Conservation (phyloP, 2,797 vertebrate species). For the Clarias platycephalus region DNA sequence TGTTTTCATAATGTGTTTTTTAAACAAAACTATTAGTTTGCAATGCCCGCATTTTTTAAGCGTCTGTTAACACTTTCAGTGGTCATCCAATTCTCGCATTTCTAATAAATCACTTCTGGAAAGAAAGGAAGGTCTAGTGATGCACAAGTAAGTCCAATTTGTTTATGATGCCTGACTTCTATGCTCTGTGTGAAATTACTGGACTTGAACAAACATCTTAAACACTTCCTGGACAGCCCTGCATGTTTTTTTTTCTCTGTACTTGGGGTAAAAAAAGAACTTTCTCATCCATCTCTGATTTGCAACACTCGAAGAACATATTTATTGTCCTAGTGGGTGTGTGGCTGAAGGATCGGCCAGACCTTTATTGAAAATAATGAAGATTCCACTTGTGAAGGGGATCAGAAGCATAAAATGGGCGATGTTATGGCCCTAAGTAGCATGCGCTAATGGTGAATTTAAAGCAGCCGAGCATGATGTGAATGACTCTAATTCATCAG, state of each 20-base stretch:
- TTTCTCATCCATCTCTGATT: constrained; percentile 93
- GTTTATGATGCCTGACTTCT: constrained; percentile 68
- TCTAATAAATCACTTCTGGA: neutral
- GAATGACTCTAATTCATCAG: constrained; percentile 89
- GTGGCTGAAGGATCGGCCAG: constrained; percentile 69
- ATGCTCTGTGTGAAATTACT: constrained; percentile 69
- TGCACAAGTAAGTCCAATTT: constrained; percentile 78
- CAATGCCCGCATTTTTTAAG: neutral
- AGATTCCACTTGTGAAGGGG: constrained; percentile 85
- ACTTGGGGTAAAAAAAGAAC: constrained; percentile 77
- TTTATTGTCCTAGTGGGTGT: constrained; percentile 78
- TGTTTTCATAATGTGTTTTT: neutral
- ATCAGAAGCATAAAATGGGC: constrained; percentile 98
- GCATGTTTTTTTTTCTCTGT: constrained; percentile 67
- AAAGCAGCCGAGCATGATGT: constrained; percentile 95
- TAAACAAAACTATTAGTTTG: neutral
- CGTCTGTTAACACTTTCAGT: neutral
- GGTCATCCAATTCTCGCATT: neutral
- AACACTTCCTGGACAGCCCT: constrained; percentile 61
- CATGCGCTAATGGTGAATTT: constrained; percentile 98
- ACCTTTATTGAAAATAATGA: constrained; percentile 89
- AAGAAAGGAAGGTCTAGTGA: constrained; percentile 67
- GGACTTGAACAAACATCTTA: constrained; percentile 62
- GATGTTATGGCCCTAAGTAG: constrained; percentile 98
- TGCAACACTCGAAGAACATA: constrained; percentile 92